These are phyloP conservation scores for Molossus alvarezi DNA, from an alignment of 2,797 vertebrate species.

Conservation along the genomic window DNA sequence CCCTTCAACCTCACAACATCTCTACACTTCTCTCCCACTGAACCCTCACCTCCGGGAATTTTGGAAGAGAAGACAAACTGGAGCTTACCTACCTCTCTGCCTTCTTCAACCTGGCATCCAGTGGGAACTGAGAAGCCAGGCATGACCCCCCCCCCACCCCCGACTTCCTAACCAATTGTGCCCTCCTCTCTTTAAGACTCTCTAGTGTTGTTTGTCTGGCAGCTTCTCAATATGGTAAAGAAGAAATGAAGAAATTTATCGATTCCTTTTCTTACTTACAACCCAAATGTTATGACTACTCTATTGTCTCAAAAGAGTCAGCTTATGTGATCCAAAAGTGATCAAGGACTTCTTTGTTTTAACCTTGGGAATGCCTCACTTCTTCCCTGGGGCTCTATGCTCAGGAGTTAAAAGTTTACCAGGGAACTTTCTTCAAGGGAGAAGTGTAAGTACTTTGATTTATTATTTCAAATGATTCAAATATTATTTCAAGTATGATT, in stretches of 20 bases:
- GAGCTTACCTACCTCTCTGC: background rate
- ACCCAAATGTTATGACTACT: constrained; percentile 66
- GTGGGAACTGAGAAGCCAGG: background rate
- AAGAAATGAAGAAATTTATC: constrained; percentile 70
- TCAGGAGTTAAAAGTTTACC: constrained; percentile 15
- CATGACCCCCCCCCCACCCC: background rate
- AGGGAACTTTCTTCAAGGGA: constrained; percentile 20
- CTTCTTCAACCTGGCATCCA: background rate
- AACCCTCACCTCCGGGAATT: background rate
- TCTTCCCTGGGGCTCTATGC: background rate
- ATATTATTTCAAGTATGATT: constrained; percentile 68
- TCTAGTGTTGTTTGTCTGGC: background rate
- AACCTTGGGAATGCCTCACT: constrained; percentile 42
- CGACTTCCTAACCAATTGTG: background rate
- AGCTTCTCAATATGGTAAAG: constrained; percentile 53
- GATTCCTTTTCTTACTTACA: constrained; percentile 69
- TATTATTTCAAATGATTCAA: constrained; percentile 61
- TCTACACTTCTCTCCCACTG: background rate
- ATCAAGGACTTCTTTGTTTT: constrained; percentile 73
- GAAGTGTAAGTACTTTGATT: constrained; percentile 38
- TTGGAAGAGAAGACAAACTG: background rate
- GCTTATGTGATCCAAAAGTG: constrained; percentile 41
- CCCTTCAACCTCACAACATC: background rate
- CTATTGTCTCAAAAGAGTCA: constrained; percentile 63
- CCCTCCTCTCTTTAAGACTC: background rate